phyloP scores from a whole-genome alignment of 1,140 invertebrate species.

The Meloidogyne exigua region DNA sequence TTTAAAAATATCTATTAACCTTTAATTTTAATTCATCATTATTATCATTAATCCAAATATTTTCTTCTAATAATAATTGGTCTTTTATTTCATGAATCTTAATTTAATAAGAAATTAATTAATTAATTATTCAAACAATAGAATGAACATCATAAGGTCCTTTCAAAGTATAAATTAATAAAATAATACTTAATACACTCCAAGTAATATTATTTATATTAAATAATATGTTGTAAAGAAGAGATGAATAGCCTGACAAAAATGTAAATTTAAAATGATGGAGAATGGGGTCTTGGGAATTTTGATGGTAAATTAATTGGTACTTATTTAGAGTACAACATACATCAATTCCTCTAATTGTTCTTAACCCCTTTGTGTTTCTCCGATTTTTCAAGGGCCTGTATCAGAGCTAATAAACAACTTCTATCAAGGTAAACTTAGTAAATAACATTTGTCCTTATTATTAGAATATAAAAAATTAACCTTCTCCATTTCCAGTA shows the following conservation, averaged over 20 bases:
- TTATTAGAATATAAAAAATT: not conserved
- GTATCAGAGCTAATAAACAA: no score
- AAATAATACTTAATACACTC: slow-evolving; percentile 15
- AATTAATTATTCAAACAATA: not conserved
- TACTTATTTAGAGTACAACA: no score
- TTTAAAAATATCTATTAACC: no score
- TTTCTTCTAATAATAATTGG: slow-evolving; percentile 6
- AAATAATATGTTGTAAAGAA: slow-evolving; percentile 1
- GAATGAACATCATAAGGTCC: slow-evolving; percentile 18
- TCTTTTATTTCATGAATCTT: slow-evolving; percentile 19
- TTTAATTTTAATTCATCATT: not conserved
- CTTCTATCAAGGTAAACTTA: no score
- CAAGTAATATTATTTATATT: slow-evolving; percentile 14
- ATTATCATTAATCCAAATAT: slow-evolving; percentile 13
- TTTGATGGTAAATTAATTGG: not conserved
- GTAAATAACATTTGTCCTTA: no score
- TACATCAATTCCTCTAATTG: no score
- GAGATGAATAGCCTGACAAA: not conserved
- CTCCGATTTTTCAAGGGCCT: no score
- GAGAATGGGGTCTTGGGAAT: not conserved
- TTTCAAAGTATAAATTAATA: slow-evolving; percentile 15
- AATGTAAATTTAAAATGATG: no score
- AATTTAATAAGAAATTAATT: not conserved
- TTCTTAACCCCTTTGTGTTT: no score
- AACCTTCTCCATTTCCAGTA: not conserved